Evolutionary conservation across 2,113 vertebrate genomes (phyloP), one percentile per base, ranked within the genome.

Genomic region (Nematolebias whitei): DNA sequence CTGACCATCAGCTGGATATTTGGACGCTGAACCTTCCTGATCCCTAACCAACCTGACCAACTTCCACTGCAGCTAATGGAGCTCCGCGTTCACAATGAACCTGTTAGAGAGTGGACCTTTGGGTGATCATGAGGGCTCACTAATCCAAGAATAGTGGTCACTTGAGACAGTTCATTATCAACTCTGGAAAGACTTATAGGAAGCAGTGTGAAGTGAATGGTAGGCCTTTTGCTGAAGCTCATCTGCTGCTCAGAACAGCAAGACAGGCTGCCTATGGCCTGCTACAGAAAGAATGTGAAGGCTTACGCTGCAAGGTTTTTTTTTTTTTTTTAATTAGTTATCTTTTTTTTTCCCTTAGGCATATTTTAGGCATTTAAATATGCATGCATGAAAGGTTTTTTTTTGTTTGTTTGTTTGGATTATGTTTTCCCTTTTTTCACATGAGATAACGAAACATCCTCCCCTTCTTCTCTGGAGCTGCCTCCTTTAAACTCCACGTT

Each of bases 1-100:
- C 74, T 75, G 61, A 58, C 77, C 75, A 56, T 88, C 73, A 75
- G 64, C 77, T 77, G 70, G 57, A 79, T 82, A 54, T 84, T 74
- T 78, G 71, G 62, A 69, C 23, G 24, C 61, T 74, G 56, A 82
- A 26, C 62, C 58, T 49, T 48, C 53, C 68, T 80, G 76, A 77
- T 80, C 53, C 50, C 19, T 56, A 40, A 76, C 78, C 76, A 86
- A 44, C 59, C 65, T 40, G 32, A 39, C 75, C 32, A 58, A 13
- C 39, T 4, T 49, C 53, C 63, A 74, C 45, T 40, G 62, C 45
- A 77, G 48, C 59, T 76, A 72, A 78, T 67, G 57, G 22, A 49
- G 64, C 48, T 63, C 63, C 63, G 66, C 26, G 14, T 65, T 58
- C 68, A 63, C 60, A 24, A 19, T n/a, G 2, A 44, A 49, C 54